Conservation (phyloP, 2,888 invertebrate species). For the Brachylomia viminalis region DNA sequence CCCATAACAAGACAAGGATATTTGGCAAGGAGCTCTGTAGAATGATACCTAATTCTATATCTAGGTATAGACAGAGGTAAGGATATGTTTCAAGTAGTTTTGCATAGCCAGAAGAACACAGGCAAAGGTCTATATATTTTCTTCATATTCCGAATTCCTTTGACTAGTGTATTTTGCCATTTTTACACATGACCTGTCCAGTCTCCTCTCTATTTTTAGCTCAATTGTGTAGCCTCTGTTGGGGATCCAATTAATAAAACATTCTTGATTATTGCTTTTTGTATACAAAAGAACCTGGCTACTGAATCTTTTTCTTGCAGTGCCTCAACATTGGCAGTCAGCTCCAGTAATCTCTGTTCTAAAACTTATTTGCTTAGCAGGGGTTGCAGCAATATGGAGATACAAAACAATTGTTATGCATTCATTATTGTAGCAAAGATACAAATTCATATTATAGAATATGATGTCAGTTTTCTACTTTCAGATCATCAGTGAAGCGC, state of each 20-base stretch:
- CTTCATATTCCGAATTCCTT: not conserved
- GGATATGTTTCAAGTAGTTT: constrained; percentile 15
- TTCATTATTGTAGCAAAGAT: not conserved
- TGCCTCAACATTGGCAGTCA: not conserved
- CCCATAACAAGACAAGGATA: constrained; percentile 96
- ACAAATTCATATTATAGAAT: not conserved
- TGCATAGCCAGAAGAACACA: not conserved
- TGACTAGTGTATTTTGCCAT: not conserved
- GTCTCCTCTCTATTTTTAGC: not conserved
- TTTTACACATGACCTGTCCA: not conserved
- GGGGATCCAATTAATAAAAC: not conserved
- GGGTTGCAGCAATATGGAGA: not conserved
- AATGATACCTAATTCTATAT: constrained; percentile 97
- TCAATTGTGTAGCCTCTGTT: not conserved
- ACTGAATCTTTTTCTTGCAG: not conserved
- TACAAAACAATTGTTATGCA: not conserved
- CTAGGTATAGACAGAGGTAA: constrained; percentile 94
- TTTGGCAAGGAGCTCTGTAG: constrained; percentile 97
- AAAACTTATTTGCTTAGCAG: not conserved
- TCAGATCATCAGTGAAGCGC: constrained; percentile 97
- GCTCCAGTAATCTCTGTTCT: too few species aligned
- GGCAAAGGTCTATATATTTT: not conserved
- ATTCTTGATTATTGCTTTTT: not conserved
- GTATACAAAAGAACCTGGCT: not conserved
- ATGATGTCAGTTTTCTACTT: not conserved